Conservation (phyloP, 1,140 invertebrate genomes). For the Cylas formicarius region DNA sequence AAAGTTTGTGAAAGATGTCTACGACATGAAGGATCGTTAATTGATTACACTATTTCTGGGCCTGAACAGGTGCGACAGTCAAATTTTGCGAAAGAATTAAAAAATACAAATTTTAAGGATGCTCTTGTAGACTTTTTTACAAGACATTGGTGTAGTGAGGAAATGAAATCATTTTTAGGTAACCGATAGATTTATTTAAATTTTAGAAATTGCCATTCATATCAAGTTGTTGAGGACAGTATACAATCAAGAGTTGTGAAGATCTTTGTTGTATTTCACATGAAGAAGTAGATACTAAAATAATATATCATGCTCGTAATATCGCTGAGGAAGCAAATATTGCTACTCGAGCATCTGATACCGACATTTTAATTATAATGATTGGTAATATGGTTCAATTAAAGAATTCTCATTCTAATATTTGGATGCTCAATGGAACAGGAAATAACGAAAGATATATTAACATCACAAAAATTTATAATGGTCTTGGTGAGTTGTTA, state of each 20-base stretch:
- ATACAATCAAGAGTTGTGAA: no score
- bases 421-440: slow-evolving; percentile 24
- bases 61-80: slow-evolving; percentile 8
- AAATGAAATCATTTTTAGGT: slow-evolving; percentile 12
- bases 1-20: no score
- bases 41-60: no score
- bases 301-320: slow-evolving; percentile 26
- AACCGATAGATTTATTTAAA: no score
- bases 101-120: no score
- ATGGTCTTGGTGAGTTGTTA: slow-evolving; percentile 13
- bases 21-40: no score
- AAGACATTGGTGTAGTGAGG: slow-evolving; percentile 12
- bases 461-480: slow-evolving; percentile 15
- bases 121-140: no score
- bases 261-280: slow-evolving; percentile 23
- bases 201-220: no score
- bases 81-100: no score
- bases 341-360: slow-evolving; percentile 22
- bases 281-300: slow-evolving; percentile 29
- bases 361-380: slow-evolving; percentile 29
- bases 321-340: slow-evolving; percentile 21
- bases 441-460: slow-evolving; percentile 20
- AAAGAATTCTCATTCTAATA: slow-evolving; percentile 18
- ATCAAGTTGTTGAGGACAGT: no score
- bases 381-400: slow-evolving; percentile 25